These are phyloP conservation scores for Limnephilus lunatus DNA, from an alignment of 2,888 invertebrate genomes.

Conservation along the genomic window DNA sequence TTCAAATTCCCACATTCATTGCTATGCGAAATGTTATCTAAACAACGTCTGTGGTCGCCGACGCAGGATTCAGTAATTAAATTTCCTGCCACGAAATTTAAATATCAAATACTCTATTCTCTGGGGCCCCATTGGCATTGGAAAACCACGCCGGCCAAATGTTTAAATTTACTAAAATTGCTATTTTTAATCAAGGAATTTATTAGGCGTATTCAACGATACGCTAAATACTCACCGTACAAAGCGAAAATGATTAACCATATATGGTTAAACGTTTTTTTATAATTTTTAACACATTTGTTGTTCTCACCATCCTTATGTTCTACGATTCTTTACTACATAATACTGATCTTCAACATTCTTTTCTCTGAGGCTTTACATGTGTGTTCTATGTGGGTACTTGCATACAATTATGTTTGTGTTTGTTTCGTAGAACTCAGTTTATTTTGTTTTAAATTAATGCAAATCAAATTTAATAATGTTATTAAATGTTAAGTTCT, in stretches of 20 bases:
- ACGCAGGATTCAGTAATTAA: slow-evolving; percentile 59
- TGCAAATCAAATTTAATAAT: no score
- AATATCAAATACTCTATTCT: slow-evolving; percentile 63
- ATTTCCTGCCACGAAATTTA: slow-evolving; percentile 63
- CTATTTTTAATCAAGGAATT: neutral
- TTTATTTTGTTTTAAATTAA: no score
- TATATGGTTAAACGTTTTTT: neutral
- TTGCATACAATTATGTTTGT: no score
- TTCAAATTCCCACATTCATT: neutral
- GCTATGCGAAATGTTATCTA: slow-evolving; percentile 7
- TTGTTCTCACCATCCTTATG: no score
- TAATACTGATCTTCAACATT: no score
- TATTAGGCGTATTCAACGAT: neutral
- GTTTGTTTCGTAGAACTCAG: no score
- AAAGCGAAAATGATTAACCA: neutral
- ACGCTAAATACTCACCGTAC: neutral
- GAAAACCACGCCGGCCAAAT: slow-evolving; percentile 24
- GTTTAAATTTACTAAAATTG: neutral
- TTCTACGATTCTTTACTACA: no score
- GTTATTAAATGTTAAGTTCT: no score
- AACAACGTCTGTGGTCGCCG: slow-evolving; percentile 33
- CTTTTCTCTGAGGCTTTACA: no score
- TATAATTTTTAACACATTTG: neutral
- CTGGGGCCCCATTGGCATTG: slow-evolving; percentile 56
- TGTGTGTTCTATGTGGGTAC: no score